Conservation (phyloP, 2,888 invertebrate genomes). For the Onthophagus sagittarius region DNA sequence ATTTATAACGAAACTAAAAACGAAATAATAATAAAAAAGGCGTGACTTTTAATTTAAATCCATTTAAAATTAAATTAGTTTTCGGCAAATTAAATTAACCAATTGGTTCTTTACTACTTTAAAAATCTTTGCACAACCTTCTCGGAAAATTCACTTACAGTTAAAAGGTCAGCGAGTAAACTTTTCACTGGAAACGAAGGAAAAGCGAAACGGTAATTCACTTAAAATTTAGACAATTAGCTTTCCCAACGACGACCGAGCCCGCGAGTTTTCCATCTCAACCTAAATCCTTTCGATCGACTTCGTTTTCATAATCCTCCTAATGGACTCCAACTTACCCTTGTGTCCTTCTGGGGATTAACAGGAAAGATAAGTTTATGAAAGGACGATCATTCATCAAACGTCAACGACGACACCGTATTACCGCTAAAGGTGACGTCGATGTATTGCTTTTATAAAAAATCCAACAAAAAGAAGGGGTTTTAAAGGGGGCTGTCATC, state of each 20-base stretch:
- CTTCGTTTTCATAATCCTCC: background rate
- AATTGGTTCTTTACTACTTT: background rate
- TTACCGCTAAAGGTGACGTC: background rate
- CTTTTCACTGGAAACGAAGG: background rate
- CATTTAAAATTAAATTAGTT: too few relatives aligned
- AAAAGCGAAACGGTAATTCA: constrained; percentile 8
- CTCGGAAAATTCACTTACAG: background rate
- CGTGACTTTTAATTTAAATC: too few relatives aligned
- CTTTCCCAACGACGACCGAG: background rate
- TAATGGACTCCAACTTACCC: constrained; percentile 7
- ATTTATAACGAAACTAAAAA: too few relatives aligned
- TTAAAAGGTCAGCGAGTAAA: background rate
- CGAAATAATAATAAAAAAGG: too few relatives aligned
- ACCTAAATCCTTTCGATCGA: background rate
- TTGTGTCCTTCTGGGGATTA: background rate
- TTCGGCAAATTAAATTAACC: background rate
- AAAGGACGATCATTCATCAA: too few relatives aligned
- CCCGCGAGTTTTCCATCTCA: background rate
- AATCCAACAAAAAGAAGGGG: background rate
- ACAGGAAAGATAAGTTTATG: background rate
- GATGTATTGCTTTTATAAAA: background rate
- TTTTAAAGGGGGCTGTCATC: background rate
- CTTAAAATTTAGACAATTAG: constrained; percentile 14
- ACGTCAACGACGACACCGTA: too few relatives aligned
- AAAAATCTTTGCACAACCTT: background rate